Percentiles rank a stretch among this genome's conserved stretches.
phyloP scores from a whole-genome alignment of 53 echinoderm and acorn worm species.

The Glandiceps talaboti region DNA sequence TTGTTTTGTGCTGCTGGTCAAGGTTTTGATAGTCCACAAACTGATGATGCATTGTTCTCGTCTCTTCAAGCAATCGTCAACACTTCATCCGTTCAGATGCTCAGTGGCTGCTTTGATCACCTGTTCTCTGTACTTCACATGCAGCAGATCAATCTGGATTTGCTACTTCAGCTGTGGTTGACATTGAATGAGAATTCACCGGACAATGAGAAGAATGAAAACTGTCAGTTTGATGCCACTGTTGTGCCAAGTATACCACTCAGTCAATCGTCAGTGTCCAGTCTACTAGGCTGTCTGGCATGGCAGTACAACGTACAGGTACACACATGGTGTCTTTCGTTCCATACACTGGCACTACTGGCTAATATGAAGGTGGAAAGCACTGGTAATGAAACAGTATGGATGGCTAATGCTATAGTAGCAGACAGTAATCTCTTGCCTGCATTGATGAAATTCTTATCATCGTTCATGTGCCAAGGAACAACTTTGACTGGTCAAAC shows the following conservation, averaged over 20 bases:
- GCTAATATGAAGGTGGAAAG: constrained; percentile 50
- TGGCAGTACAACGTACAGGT: constrained; percentile 59
- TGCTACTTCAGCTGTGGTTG: constrained; percentile 73
- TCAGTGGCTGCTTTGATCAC: constrained; percentile 79
- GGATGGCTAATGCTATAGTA: constrained; percentile 50
- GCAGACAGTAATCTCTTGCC: constrained; percentile 66
- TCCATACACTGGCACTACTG: constrained; percentile 63
- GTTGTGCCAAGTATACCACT: constrained; percentile 62
- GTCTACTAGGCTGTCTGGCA: constrained; percentile 55
- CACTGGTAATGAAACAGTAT: constrained; percentile 29
- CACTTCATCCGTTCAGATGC: constrained; percentile 57
- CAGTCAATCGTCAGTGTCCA: constrained; percentile 48
- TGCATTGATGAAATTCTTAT: constrained; percentile 71
- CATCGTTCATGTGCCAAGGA: constrained; percentile 19
- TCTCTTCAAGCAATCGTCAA: constrained; percentile 8
- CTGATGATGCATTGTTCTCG: constrained; percentile 6
- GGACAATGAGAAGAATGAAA: constrained; percentile 30
- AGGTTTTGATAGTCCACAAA: constrained; percentile 9
- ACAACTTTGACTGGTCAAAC: neutral
- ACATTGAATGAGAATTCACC: constrained; percentile 47
- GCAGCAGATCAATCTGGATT: constrained; percentile 43
- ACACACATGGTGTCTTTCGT: constrained; percentile 83
- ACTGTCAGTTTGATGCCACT: constrained; percentile 46
- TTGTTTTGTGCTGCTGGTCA: constrained; percentile 14
- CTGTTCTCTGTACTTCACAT: constrained; percentile 59